phyloP scores from a whole-genome alignment of 2,888 invertebrate genomes.

The Synanthedon vespiformis region DNA sequence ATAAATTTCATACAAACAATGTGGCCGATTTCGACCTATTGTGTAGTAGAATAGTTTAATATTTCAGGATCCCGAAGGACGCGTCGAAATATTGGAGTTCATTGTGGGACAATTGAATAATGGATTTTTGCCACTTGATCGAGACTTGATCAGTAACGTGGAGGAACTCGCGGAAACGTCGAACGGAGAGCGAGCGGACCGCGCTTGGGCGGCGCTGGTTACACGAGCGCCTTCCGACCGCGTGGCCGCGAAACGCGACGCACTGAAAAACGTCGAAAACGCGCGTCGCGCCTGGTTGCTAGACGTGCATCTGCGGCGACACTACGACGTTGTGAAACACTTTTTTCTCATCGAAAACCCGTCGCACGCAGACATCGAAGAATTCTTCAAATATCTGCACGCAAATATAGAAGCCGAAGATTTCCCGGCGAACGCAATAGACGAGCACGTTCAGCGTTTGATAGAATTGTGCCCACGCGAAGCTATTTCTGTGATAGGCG shows the following conservation, averaged over 20 bases:
- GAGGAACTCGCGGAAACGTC: conserved; percentile 27
- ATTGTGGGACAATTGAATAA: conserved; percentile 42
- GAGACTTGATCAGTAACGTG: conserved; percentile 31
- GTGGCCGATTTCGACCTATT: no score
- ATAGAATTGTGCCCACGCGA: conserved; percentile 37
- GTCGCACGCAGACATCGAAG: conserved; percentile 38
- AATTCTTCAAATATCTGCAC: conserved; percentile 45
- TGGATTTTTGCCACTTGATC: conserved; percentile 46
- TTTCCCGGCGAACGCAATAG: conserved; percentile 14
- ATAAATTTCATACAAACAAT: no score
- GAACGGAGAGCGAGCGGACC: conserved; percentile 43
- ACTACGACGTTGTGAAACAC: conserved; percentile 25
- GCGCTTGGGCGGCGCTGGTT: conserved; percentile 41
- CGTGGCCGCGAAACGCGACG: conserved; percentile 4
- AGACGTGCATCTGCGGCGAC: conserved; percentile 24
- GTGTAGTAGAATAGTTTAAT: not conserved
- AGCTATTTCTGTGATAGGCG: conserved; percentile 35
- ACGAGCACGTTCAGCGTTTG: conserved; percentile 24
- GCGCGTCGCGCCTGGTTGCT: conserved; percentile 44
- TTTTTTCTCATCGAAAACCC: conserved; percentile 39
- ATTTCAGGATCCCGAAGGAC: conserved; percentile 40
- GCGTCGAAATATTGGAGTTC: conserved; percentile 50
- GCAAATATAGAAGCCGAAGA: conserved; percentile 21
- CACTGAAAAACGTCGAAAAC: conserved; percentile 11
- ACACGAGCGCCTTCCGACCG: conserved; percentile 12